Conservation (phyloP, 2,888 invertebrate genomes). For the Scaptomyza cyrtandrae region DNA sequence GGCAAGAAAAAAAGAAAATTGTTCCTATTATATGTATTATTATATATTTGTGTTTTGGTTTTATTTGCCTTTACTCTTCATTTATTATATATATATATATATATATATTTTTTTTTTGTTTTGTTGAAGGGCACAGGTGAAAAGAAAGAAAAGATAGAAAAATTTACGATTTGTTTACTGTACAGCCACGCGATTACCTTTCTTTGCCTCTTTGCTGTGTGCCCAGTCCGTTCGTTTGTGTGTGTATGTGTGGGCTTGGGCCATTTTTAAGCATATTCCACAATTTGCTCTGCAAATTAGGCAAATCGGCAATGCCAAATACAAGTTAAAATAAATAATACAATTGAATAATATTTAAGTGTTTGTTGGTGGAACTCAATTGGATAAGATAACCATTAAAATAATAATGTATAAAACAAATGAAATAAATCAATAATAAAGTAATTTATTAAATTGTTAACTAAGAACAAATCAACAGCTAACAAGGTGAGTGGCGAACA, state of each 20-base stretch:
- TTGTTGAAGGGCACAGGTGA: slow-evolving; percentile 26
- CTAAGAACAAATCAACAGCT: slow-evolving; percentile 1
- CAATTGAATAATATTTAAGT: not conserved
- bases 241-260: slow-evolving; percentile 12
- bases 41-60: slow-evolving; percentile 33
- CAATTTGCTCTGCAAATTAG: slow-evolving; percentile 50
- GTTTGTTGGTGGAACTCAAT: slow-evolving; percentile 1
- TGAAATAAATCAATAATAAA: slow-evolving; percentile 1
- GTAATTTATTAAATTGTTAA: not conserved
- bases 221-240: not conserved
- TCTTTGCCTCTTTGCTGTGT: not conserved
- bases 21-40: slow-evolving; percentile 45
- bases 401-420: no score
- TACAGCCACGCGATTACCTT: slow-evolving; percentile 50
- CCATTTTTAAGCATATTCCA: slow-evolving; percentile 7
- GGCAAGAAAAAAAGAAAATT: slow-evolving; percentile 37
- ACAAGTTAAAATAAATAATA: not conserved
- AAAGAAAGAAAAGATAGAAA: slow-evolving; percentile 35
- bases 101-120: not conserved
- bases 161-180: slow-evolving; percentile 64
- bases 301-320: slow-evolving; percentile 8
- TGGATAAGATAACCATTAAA: not conserved
- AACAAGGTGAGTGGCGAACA: slow-evolving; percentile 48
- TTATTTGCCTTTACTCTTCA: slow-evolving; percentile 13
- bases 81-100: not conserved